phyloP scores from a whole-genome alignment of 2,113 vertebrate species.

The Psettodes erumei region DNA sequence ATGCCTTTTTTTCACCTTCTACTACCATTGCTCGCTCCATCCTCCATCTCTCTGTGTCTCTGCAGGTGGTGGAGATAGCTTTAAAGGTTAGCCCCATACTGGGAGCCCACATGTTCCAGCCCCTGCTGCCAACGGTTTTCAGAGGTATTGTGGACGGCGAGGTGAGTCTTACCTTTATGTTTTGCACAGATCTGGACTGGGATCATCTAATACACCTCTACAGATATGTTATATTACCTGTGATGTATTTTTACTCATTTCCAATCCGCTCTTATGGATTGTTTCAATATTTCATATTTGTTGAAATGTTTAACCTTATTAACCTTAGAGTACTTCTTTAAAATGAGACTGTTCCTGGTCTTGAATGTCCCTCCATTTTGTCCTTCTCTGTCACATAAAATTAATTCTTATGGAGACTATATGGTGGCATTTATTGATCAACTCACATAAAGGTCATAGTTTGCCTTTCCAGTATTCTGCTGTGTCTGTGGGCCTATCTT shows the following conservation, averaged over 20 bases:
- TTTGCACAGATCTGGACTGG: background rate
- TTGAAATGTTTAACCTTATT: slow-evolving; percentile 4
- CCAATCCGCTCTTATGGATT: background rate
- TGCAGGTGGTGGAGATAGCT: slow-evolving; percentile 95
- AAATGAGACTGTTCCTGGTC: background rate
- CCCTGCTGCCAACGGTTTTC: slow-evolving; percentile 90
- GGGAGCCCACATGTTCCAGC: slow-evolving; percentile 93
- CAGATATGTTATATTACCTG: background rate
- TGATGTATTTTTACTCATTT: background rate
- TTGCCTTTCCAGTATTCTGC: slow-evolving; percentile 26
- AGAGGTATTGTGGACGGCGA: slow-evolving; percentile 93
- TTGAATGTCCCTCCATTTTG: background rate
- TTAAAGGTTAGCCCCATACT: slow-evolving; percentile 92
- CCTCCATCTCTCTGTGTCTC: slow-evolving; percentile 49
- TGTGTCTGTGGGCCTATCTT: slow-evolving; percentile 22
- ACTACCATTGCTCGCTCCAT: slow-evolving; percentile 23
- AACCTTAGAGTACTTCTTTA: background rate
- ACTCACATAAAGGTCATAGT: slow-evolving; percentile 29
- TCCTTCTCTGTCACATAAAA: slow-evolving; percentile 33
- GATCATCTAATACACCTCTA: slow-evolving; percentile 2
- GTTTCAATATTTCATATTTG: no score
- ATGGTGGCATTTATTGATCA: slow-evolving; percentile 38
- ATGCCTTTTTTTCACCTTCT: slow-evolving; percentile 30
- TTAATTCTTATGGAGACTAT: background rate
- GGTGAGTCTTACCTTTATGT: slow-evolving; percentile 82